These are phyloP conservation scores for Orycteropus afer DNA, from an alignment of 2,113 vertebrate species.

Conservation along the genomic window DNA sequence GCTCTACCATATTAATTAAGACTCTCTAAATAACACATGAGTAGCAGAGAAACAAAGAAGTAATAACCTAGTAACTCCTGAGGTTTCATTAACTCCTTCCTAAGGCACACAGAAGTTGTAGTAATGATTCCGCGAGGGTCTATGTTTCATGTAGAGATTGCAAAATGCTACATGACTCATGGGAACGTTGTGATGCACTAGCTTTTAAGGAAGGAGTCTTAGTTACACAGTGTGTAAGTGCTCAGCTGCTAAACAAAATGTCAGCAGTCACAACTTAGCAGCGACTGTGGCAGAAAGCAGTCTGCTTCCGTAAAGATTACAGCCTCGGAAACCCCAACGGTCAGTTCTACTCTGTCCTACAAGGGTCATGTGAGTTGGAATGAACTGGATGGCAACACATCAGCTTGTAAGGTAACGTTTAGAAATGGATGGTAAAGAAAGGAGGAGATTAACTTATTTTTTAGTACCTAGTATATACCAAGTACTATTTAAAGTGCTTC, in stretches of 20 bases:
- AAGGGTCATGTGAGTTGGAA: background rate
- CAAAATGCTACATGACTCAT: background rate
- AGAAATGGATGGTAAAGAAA: background rate
- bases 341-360: background rate
- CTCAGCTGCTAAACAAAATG: background rate
- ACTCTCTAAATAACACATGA: conserved; percentile 8
- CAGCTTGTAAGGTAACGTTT: background rate
- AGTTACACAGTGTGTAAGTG: background rate
- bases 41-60: background rate
- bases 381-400: background rate
- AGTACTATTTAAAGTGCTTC: background rate
- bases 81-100: background rate
- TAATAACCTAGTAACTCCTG: background rate
- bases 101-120: background rate
- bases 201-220: background rate
- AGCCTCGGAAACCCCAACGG: background rate
- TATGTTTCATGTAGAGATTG: background rate
- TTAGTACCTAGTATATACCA: background rate
- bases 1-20: no score
- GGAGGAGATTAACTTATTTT: background rate
- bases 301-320: background rate
- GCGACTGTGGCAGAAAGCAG: background rate
- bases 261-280: background rate
- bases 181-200: background rate
- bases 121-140: background rate